phyloP scores from a whole-genome alignment of 2,888 invertebrate species.

The Dugesia japonica region DNA sequence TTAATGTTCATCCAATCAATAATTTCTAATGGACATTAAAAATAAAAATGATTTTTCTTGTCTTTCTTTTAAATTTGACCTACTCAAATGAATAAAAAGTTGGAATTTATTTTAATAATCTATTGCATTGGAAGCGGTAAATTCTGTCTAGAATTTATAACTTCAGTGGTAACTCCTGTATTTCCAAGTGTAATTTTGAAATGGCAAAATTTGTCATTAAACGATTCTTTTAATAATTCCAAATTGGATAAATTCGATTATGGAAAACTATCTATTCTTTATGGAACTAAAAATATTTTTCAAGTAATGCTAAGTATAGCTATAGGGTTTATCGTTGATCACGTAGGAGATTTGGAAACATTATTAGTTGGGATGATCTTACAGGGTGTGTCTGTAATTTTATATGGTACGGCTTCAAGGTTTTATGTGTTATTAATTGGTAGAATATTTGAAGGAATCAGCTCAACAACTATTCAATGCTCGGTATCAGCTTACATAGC shows the following conservation, averaged over 20 bases:
- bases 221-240: neutral
- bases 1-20: too few relatives aligned
- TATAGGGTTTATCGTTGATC: neutral
- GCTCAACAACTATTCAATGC: neutral
- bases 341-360: neutral
- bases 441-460: neutral
- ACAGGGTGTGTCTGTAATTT: neutral
- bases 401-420: neutral
- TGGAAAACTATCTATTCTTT: neutral
- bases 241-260: neutral
- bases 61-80: too few relatives aligned
- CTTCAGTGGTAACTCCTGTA: neutral
- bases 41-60: too few relatives aligned
- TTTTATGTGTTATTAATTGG: neutral
- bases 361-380: neutral
- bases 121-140: neutral
- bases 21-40: too few relatives aligned
- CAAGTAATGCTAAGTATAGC: neutral
- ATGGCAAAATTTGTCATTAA: conserved; percentile 6
- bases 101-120: neutral
- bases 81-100: neutral
- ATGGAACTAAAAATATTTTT: neutral
- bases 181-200: neutral
- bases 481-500: neutral
- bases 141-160: neutral